Conservation (phyloP, 1,140 invertebrate genomes). For the Leptestheria dahalacensis region DNA sequence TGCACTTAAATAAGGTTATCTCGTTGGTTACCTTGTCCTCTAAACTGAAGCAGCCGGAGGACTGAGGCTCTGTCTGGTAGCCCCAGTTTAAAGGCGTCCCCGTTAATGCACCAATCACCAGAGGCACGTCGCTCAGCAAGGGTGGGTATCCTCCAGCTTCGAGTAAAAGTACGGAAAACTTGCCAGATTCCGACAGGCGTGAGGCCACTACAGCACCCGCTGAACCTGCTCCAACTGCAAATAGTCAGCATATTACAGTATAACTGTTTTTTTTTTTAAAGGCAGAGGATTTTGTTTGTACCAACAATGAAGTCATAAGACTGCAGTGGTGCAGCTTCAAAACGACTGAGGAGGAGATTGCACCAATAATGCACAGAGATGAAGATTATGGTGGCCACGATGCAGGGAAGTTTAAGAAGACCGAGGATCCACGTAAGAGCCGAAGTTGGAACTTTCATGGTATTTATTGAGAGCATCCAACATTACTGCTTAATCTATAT, state of each 20-base stretch:
- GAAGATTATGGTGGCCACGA: not conserved
- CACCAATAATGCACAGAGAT: not conserved
- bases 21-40: conserved; percentile 20
- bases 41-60: conserved; percentile 29
- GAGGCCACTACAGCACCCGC: conserved; percentile 48
- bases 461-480: no score
- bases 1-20: not conserved
- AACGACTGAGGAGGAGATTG: not conserved
- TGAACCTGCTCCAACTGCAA: conserved; percentile 36
- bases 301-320: no score
- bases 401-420: not conserved
- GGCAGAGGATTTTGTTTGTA: not conserved
- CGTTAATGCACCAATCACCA: conserved; percentile 13
- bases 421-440: not conserved
- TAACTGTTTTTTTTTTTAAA: no score
- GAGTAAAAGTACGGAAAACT: conserved; percentile 20
- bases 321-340: no score
- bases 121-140: conserved; percentile 11
- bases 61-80: conserved; percentile 43
- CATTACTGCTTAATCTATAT: no score
- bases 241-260: not conserved
- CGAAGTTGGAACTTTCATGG: no score
- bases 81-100: conserved; percentile 40
- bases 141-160: conserved; percentile 21
- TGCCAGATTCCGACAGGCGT: conserved; percentile 33